These are phyloP conservation scores for Leptinotarsa peninsularis DNA, from an alignment of 2,888 invertebrate genomes.

Conservation along the genomic window DNA sequence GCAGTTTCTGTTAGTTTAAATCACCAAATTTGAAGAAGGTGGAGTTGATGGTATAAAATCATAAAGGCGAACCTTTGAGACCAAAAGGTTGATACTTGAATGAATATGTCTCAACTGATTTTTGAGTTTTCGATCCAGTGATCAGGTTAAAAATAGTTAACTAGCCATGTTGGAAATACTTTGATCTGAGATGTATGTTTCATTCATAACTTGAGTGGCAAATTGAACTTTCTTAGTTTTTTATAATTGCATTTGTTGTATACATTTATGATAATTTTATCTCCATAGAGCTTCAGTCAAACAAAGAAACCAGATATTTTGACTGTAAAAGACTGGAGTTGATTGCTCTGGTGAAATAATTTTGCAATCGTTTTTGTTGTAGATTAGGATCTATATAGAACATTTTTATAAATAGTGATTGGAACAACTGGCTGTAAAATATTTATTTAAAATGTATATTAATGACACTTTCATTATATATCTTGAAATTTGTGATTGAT, in stretches of 20 bases:
- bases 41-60: too few species aligned
- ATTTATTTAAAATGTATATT: neutral
- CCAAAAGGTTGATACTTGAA: too few species aligned
- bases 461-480: neutral
- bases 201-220: conserved; percentile 1
- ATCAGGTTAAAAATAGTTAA: conserved; percentile 12
- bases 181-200: conserved; percentile 12
- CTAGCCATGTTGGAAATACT: neutral
- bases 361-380: neutral
- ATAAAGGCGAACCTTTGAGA: too few species aligned
- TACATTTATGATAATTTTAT: conserved; percentile 7
- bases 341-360: neutral
- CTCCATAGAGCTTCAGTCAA: neutral
- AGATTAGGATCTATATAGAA: neutral
- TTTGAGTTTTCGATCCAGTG: neutral
- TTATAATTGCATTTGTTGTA: conserved; percentile 10
- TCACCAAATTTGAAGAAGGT: too few species aligned
- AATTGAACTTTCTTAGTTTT: neutral
- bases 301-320: neutral
- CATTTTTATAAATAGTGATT: conserved; percentile 4
- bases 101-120: neutral
- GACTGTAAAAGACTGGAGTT: neutral
- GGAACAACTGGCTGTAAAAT: conserved; percentile 9
- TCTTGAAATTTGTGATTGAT: neutral
- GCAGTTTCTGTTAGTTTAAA: too few species aligned